Percentiles rank a stretch among this genome's conserved stretches.
These are phyloP conservation scores for Lophura nycthemera DNA, from an alignment of 2,113 vertebrate genomes.

Conservation along the genomic window DNA sequence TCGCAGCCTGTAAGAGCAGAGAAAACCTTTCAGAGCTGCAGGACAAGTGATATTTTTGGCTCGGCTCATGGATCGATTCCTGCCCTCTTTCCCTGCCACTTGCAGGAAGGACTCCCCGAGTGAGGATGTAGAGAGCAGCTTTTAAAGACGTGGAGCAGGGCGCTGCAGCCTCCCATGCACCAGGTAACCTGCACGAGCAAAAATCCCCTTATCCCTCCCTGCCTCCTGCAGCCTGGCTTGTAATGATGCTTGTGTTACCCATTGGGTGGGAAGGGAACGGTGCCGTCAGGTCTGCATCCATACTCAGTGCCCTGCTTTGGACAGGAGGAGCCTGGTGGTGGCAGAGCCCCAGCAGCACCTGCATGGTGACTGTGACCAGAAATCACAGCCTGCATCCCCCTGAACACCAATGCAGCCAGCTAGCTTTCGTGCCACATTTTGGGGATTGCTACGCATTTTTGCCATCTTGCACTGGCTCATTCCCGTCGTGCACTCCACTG, in stretches of 20 bases:
- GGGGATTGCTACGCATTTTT: accelerated
- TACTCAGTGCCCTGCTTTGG: accelerated
- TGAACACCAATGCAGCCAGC: not conserved
- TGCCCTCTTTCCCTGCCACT: constrained; percentile 74
- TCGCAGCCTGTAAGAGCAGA: not conserved
- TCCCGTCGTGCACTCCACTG: not conserved
- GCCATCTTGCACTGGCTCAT: not conserved
- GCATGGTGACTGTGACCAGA: not conserved
- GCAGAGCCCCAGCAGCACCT: not conserved
- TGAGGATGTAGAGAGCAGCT: constrained; percentile 19
- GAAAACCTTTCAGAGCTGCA: constrained; percentile 2
- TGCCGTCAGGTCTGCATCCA: not conserved
- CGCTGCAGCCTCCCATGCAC: constrained; percentile 76
- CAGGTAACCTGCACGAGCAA: constrained; percentile 78
- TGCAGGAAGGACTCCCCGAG: constrained; percentile 60
- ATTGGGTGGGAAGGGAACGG: not conserved
- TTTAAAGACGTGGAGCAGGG: constrained; percentile 71
- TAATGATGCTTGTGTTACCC: not conserved
- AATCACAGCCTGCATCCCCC: not conserved
- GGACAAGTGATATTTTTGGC: constrained; percentile 85
- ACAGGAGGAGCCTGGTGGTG: not conserved
- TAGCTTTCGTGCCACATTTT: accelerated
- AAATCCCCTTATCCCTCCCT: not conserved
- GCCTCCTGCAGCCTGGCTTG: not conserved
- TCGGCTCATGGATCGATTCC: constrained; percentile 74